A percentile compares a stretch with the other conserved stretches of the same genome.
These are phyloP conservation scores for Cyclura pinguis DNA, from an alignment of 2,797 vertebrate species.

Conservation along the genomic window DNA sequence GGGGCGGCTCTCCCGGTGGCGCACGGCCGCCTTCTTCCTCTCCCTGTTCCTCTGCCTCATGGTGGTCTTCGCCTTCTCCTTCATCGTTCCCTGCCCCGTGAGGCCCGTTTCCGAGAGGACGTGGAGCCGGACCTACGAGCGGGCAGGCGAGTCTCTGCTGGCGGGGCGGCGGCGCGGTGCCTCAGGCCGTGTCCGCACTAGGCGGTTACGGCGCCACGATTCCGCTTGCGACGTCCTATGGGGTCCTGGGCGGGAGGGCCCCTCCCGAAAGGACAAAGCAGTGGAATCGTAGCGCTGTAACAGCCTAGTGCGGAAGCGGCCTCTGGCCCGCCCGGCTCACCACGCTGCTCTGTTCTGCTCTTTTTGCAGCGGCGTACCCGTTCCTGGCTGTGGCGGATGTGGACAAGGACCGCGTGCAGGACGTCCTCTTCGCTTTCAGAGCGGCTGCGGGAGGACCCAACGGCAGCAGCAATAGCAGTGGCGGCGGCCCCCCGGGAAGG, in stretches of 20 bases:
- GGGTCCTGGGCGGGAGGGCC: no score
- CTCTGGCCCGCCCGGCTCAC: neutral
- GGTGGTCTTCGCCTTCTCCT: conserved; percentile 93
- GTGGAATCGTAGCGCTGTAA: no score
- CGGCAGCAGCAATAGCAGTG: neutral
- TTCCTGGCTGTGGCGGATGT: conserved; percentile 85
- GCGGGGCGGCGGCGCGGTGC: no score
- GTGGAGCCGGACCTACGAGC: conserved; percentile 83
- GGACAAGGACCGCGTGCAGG: conserved; percentile 87
- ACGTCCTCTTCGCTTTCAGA: conserved; percentile 88
- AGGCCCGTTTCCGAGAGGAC: conserved; percentile 81
- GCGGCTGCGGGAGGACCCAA: conserved; percentile 66
- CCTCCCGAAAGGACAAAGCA: no score
- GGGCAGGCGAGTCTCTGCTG: conserved; percentile 77
- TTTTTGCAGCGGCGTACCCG: conserved; percentile 82
- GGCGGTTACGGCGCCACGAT: no score
- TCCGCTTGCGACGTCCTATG: no score
- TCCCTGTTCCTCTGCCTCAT: conserved; percentile 90
- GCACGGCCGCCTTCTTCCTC: conserved; percentile 89
- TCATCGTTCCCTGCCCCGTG: conserved; percentile 93
- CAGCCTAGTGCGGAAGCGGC: no score
- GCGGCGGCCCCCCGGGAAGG: conserved; percentile 63
- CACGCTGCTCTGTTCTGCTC: neutral
- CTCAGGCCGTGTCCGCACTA: no score
- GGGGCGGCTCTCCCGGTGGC: conserved; percentile 86